These are phyloP conservation scores for Agraylea sexmaculata DNA, from an alignment of 1,140 invertebrate species.

Conservation along the genomic window DNA sequence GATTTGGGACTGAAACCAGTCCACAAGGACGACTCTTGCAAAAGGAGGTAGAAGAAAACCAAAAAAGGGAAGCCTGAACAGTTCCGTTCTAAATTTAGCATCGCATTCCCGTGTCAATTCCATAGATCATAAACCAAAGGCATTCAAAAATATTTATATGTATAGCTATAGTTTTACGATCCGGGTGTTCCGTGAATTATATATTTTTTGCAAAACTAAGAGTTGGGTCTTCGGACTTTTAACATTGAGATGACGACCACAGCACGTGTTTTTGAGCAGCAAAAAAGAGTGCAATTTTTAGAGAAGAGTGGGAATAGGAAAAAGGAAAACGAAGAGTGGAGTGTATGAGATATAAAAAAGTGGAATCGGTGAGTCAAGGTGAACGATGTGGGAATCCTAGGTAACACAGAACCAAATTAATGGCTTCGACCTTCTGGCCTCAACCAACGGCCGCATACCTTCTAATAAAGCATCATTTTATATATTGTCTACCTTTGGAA, in stretches of 20 bases:
- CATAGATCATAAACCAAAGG: too few species aligned
- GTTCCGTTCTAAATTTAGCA: too few species aligned
- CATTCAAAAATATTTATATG: too few species aligned
- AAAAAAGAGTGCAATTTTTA: conserved; percentile 1
- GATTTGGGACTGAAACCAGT: too few species aligned
- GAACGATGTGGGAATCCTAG: conserved; percentile 8
- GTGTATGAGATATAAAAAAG: conserved; percentile 5
- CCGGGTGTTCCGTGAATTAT: neutral
- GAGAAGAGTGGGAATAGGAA: conserved; percentile 2
- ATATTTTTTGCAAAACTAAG: neutral
- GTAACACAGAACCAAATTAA: conserved; percentile 7
- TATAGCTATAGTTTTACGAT: too few species aligned
- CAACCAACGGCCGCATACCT: too few species aligned
- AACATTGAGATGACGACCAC: conserved; percentile 1
- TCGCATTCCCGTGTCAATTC: too few species aligned
- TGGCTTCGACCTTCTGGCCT: conserved; percentile 5
- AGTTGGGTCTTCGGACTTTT: neutral
- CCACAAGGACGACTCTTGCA: too few species aligned
- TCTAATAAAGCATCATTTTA: too few species aligned
- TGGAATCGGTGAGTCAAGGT: conserved; percentile 3
- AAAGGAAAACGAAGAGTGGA: conserved; percentile 4
- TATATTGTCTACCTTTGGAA: too few species aligned
- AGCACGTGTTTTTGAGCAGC: neutral
- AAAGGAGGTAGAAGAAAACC: too few species aligned
- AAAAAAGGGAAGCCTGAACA: too few species aligned